Conservation (phyloP, 1,140 invertebrate species). For the Diorhabda sublineata region DNA sequence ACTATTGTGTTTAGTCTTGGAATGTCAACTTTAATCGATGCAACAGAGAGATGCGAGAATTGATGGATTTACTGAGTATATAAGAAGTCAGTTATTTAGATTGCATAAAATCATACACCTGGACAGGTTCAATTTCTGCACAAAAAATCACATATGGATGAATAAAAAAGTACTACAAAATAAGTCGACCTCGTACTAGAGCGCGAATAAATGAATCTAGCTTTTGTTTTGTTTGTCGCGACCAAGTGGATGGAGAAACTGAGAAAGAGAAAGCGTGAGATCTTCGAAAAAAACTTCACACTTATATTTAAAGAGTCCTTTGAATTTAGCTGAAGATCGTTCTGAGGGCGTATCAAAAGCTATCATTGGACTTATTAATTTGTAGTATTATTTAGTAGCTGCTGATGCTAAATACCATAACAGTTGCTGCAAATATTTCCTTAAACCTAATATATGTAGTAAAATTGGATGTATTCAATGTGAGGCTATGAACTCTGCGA, state of each 20-base stretch:
- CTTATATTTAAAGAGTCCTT: too few species aligned
- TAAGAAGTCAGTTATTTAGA: not conserved
- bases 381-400: constrained; percentile 1
- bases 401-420: constrained; percentile 1
- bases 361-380: not conserved
- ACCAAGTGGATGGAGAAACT: too few species aligned
- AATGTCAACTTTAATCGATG: not conserved
- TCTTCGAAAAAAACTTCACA: too few species aligned
- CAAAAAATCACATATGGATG: not conserved
- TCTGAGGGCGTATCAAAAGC: not conserved
- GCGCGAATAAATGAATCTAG: constrained; percentile 1
- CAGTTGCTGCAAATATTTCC: not conserved
- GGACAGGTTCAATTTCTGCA: not conserved
- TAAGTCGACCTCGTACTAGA: not conserved
- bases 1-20: not conserved
- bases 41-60: not conserved
- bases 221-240: not conserved
- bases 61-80: not conserved
- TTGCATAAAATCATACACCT: not conserved
- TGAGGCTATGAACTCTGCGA: not conserved
- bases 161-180: not conserved
- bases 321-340: too few species aligned
- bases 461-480: not conserved
- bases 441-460: not conserved
- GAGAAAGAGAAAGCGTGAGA: not conserved